Percentiles rank a stretch among this genome's conserved stretches.
These are phyloP conservation scores for Amphipoea lucens DNA, from an alignment of 2,888 invertebrate species.

Conservation along the genomic window DNA sequence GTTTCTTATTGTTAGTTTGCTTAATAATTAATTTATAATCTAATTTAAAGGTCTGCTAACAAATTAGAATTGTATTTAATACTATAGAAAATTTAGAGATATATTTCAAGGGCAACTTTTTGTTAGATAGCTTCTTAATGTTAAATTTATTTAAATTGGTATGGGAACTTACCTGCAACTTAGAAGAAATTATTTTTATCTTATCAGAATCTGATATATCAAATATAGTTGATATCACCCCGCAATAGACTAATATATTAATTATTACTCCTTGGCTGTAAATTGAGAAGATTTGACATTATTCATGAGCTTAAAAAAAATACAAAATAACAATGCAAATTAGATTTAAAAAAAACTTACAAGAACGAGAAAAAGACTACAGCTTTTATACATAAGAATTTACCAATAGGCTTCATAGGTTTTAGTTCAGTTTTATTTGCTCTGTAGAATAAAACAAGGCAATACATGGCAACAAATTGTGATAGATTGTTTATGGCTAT, in stretches of 20 bases:
- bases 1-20: not conserved
- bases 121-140: not conserved
- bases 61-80: not conserved
- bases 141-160: constrained; percentile 27
- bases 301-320: constrained; percentile 2
- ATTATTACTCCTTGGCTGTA: constrained; percentile 97
- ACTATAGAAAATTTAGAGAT: not conserved
- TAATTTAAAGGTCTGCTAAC: constrained; percentile 11
- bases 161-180: constrained; percentile 92
- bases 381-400: constrained; percentile 99
- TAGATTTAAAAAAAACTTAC: constrained; percentile 91
- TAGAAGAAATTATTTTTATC: constrained; percentile 94
- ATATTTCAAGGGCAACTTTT: constrained; percentile 45
- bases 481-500: constrained; percentile 97
- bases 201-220: constrained; percentile 92
- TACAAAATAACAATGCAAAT: not conserved
- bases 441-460: constrained; percentile 97
- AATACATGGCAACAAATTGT: constrained; percentile 99
- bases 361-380: constrained; percentile 99
- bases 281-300: constrained; percentile 43
- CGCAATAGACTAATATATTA: constrained; percentile 95
- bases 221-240: constrained; percentile 94
- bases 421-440: constrained; percentile 96
- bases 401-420: constrained; percentile 98
- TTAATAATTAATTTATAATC: no score